Evolutionary conservation across 2,888 invertebrate genomes (phyloP).

Genomic region (Heterodera filipjevi): DNA sequence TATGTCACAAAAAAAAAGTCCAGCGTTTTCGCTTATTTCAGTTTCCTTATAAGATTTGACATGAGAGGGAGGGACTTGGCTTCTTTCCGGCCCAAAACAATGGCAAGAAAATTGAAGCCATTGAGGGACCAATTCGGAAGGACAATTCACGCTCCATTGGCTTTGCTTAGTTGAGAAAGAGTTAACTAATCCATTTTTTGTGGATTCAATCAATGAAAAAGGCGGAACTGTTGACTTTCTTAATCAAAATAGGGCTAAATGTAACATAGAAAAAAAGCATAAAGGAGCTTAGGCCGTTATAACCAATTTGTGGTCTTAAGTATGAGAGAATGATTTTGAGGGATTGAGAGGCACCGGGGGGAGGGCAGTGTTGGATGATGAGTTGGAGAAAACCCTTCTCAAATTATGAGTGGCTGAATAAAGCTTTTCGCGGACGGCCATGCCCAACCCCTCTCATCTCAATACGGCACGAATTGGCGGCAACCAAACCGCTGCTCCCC

Average conservation of each 20-base stretch:
- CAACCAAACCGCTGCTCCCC: background rate
- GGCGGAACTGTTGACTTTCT: too few relatives aligned
- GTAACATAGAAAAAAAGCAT: too few relatives aligned
- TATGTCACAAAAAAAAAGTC: too few relatives aligned
- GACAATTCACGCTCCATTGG: constrained; percentile 8
- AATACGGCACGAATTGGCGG: background rate
- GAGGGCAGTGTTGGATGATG: background rate
- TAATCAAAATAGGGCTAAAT: too few relatives aligned
- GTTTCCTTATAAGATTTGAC: background rate
- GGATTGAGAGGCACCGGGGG: background rate
- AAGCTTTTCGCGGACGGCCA: background rate
- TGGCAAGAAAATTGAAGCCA: constrained; percentile 7
- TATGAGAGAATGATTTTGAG: background rate
- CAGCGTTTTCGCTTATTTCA: background rate
- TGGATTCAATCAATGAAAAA: background rate
- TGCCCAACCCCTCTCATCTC: background rate
- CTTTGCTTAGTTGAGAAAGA: background rate
- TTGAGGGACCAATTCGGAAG: background rate
- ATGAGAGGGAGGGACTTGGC: background rate
- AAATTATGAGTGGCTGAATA: background rate
- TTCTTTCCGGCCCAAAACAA: constrained; percentile 7
- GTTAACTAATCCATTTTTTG: background rate
- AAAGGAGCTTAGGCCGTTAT: background rate
- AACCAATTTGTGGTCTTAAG: background rate
- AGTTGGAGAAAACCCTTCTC: background rate